Evolutionary conservation across 2,797 vertebrate species (phyloP).

Genomic region (Nyctalus aviator): DNA sequence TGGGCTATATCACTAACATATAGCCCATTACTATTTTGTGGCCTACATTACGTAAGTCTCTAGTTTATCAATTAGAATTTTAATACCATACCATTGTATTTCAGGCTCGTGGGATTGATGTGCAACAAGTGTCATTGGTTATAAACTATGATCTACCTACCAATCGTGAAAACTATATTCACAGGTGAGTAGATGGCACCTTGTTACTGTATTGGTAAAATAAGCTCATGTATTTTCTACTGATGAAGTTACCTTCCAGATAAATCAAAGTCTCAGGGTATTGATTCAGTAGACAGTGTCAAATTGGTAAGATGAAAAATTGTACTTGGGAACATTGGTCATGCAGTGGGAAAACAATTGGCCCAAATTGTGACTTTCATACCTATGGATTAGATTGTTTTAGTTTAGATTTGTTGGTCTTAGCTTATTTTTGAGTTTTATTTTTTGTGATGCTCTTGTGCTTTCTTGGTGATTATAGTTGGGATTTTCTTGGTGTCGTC

Average conservation of each 20-base stretch:
- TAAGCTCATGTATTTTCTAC: conserved; percentile 2
- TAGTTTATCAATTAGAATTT: not conserved
- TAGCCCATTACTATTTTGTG: conserved; percentile 88
- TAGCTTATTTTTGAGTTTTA: conserved; percentile 65
- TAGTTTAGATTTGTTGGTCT: conserved; percentile 68
- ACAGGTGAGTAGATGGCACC: conserved; percentile 90
- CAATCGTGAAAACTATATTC: conserved; percentile 99
- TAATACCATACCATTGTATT: not conserved
- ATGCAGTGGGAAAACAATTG: conserved; percentile 78
- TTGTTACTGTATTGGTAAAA: conserved; percentile 22
- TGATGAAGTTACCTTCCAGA: conserved; percentile 33
- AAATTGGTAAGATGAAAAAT: conserved; percentile 25
- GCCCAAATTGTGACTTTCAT: conserved; percentile 2
- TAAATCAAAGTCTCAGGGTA: conserved; percentile 36
- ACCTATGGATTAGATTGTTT: conserved; percentile 58
- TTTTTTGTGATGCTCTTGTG: conserved; percentile 70
- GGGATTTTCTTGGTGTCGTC: conserved; percentile 82
- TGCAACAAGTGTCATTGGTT: conserved; percentile 98
- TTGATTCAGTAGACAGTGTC: not conserved
- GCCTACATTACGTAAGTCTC: conserved; percentile 80
- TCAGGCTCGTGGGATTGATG: conserved; percentile 98
- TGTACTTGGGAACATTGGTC: conserved; percentile 65
- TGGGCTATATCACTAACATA: conserved; percentile 83
- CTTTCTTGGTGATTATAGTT: conserved; percentile 79
- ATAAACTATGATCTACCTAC: conserved; percentile 99